Evolutionary conservation across 2,113 vertebrate genomes (phyloP).

Genomic region (Hypocryptadius cinnamomeus): DNA sequence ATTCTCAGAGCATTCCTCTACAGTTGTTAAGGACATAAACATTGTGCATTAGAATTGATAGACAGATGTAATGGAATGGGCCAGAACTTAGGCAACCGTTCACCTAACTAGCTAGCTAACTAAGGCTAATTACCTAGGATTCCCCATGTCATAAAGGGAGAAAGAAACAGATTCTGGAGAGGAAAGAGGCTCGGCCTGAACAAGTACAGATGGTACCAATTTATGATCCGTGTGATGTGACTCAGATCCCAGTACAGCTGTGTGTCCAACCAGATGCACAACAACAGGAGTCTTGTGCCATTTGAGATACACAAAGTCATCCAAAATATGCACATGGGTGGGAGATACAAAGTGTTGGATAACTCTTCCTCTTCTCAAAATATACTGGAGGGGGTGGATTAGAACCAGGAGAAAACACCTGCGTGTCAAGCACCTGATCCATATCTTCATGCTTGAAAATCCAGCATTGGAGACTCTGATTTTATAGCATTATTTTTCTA

Average conservation of each 20-base stretch:
- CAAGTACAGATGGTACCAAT: background rate
- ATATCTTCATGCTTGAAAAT: background rate
- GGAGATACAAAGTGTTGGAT: background rate
- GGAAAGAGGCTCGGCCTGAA: background rate
- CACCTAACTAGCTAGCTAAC: background rate
- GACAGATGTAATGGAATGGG: background rate
- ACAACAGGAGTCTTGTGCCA: background rate
- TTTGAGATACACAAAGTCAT: background rate
- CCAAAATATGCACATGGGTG: background rate
- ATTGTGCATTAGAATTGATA: background rate
- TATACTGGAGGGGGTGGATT: background rate
- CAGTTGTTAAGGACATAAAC: slow-evolving; percentile 18
- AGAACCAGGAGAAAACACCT: background rate
- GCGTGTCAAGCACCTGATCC: background rate
- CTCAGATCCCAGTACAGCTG: background rate
- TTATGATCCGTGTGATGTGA: background rate
- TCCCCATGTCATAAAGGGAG: background rate
- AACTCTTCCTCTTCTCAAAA: no score
- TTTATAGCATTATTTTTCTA: background rate
- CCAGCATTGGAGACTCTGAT: background rate
- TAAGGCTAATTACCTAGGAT: background rate
- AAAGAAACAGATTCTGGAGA: background rate
- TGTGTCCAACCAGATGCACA: background rate
- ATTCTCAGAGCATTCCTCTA: slow-evolving; percentile 71
- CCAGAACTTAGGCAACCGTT: background rate